phyloP scores from a whole-genome alignment of 2,888 invertebrate species.

The Acronicta psi region DNA sequence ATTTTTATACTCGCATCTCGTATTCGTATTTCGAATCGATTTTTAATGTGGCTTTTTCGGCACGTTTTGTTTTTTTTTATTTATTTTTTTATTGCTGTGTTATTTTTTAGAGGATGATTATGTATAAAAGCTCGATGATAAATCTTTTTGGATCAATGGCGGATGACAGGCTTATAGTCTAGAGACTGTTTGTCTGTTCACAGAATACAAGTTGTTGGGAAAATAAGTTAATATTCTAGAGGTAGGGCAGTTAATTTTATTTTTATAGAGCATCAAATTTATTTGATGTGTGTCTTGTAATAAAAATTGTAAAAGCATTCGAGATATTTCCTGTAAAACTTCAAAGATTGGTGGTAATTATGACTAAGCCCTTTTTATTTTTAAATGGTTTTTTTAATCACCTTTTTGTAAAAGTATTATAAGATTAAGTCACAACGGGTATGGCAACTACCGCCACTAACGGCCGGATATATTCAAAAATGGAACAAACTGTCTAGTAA shows the following conservation, averaged over 20 bases:
- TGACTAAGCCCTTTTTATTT: no score
- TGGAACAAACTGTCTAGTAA: no score
- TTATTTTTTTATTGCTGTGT: conserved; percentile 43
- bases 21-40: conserved; percentile 74
- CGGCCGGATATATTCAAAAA: no score
- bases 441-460: no score
- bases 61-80: conserved; percentile 36
- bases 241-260: conserved; percentile 37
- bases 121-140: conserved; percentile 35
- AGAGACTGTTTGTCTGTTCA: conserved; percentile 35
- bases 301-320: conserved; percentile 1
- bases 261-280: conserved; percentile 27
- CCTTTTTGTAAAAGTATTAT: no score
- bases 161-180: conserved; percentile 44
- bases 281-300: conserved; percentile 24
- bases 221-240: conserved; percentile 32
- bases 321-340: conserved; percentile 16
- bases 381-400: no score
- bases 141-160: conserved; percentile 41
- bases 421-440: no score
- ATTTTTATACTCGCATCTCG: conserved; percentile 77
- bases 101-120: conserved; percentile 47
- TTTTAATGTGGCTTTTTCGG: conserved; percentile 55
- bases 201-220: conserved; percentile 30
- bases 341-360: conserved; percentile 33